Evolutionary conservation across 2,888 invertebrate genomes (phyloP).

Genomic region (Linyphia triangularis): DNA sequence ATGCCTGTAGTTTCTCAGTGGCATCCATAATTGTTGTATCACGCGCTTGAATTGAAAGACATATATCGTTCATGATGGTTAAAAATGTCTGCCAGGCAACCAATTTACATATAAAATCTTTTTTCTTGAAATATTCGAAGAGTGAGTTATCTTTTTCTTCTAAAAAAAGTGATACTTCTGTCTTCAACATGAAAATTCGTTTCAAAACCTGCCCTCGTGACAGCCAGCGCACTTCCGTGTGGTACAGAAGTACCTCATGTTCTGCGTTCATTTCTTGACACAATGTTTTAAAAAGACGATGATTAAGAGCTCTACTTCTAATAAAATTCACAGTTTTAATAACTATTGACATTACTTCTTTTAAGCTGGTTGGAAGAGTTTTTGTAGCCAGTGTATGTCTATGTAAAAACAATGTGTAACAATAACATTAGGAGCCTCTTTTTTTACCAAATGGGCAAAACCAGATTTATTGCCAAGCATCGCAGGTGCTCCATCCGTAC

Average conservation of each 20-base stretch:
- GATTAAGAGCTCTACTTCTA: conserved; percentile 59
- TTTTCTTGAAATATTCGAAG: too few species aligned
- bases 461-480: too few species aligned
- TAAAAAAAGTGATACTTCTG: conserved; percentile 55
- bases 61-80: too few species aligned
- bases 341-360: conserved; percentile 58
- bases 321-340: conserved; percentile 60
- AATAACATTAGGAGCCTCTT: too few species aligned
- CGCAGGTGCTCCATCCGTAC: too few species aligned
- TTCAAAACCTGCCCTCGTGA: conserved; percentile 60
- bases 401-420: too few species aligned
- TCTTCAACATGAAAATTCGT: conserved; percentile 53
- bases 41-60: conserved; percentile 64
- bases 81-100: too few species aligned
- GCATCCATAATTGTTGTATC: conserved; percentile 66
- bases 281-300: conserved; percentile 56
- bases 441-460: too few species aligned
- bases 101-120: too few species aligned
- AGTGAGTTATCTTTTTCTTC: too few species aligned
- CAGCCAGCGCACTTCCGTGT: conserved; percentile 51
- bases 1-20: conserved; percentile 63
- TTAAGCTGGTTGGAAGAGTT: conserved; percentile 63
- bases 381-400: conserved; percentile 49
- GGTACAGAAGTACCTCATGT: conserved; percentile 53
- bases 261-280: conserved; percentile 53